phyloP scores from a whole-genome alignment of 2,888 invertebrate genomes.

The Cephus spinipes region DNA sequence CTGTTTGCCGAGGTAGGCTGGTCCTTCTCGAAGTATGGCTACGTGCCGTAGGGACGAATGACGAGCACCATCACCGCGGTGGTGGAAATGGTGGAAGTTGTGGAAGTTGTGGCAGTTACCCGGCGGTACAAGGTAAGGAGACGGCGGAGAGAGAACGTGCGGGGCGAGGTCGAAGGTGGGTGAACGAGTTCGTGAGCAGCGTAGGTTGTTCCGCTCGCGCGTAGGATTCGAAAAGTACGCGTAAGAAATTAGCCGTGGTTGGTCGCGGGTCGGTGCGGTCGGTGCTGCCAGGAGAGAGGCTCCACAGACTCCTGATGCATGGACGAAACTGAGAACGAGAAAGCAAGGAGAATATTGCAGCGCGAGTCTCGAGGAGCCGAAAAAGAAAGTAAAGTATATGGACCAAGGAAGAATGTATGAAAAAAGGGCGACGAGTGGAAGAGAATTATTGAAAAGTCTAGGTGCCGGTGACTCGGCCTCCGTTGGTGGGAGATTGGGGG shows the following conservation, averaged over 20 bases:
- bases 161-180: conserved; percentile 65
- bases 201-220: conserved; percentile 47
- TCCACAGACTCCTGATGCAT: not conserved
- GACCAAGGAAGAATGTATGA: not conserved
- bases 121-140: not conserved
- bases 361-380: not conserved
- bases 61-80: conserved; percentile 26
- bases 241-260: conserved; percentile 5
- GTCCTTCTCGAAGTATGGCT: not conserved
- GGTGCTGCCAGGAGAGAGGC: not conserved
- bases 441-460: not conserved
- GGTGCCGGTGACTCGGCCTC: not conserved
- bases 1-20: conserved; percentile 1
- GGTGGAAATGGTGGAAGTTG: conserved; percentile 38
- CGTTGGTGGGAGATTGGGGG: not conserved
- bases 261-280: too few relatives aligned
- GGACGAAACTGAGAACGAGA: not conserved
- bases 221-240: conserved; percentile 17
- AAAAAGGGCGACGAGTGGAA: not conserved
- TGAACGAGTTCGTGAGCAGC: conserved; percentile 57
- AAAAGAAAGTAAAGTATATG: not conserved
- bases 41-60: conserved; percentile 15
- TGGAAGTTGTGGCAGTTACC: conserved; percentile 33
- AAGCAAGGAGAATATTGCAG: not conserved
- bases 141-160: conserved; percentile 19